These are phyloP conservation scores for Drosophila aff. DNA, from an alignment of 1,140 invertebrate genomes.

Conservation along the genomic window DNA sequence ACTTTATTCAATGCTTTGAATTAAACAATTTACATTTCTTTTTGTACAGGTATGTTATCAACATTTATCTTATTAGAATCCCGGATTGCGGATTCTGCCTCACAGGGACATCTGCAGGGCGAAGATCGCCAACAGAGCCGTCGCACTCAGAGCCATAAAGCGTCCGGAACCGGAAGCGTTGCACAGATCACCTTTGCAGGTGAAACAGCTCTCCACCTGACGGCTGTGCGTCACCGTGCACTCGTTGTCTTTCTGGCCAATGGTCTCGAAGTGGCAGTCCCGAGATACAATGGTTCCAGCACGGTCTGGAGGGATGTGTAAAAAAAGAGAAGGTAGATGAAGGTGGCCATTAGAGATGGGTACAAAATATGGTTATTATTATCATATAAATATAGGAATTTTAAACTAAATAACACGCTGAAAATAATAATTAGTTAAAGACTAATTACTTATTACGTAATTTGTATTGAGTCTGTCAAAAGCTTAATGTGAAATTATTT, in stretches of 20 bases:
- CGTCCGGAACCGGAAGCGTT: constrained; percentile 85
- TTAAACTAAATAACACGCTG: background rate
- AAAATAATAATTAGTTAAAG: background rate
- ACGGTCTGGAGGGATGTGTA: constrained; percentile 51
- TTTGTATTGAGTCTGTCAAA: background rate
- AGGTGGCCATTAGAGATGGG: background rate
- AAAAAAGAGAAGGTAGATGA: background rate
- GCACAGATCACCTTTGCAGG: constrained; percentile 86
- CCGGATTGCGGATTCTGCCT: background rate
- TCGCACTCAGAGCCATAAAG: constrained; percentile 84
- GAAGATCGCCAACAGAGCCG: constrained; percentile 79
- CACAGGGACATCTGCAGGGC: constrained; percentile 64
- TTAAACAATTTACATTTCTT: constrained; percentile 20
- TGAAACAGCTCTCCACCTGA: constrained; percentile 84
- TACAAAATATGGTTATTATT: background rate
- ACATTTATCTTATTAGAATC: constrained; percentile 1
- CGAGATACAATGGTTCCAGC: constrained; percentile 75
- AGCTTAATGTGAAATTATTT: background rate
- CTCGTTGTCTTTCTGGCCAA: constrained; percentile 75
- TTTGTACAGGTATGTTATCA: constrained; percentile 44
- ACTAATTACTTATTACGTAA: background rate
- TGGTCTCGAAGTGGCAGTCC: constrained; percentile 78
- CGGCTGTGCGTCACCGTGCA: constrained; percentile 76
- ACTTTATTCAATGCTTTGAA: constrained; percentile 28
- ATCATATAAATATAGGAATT: background rate